Percentiles rank a stretch among this genome's conserved stretches.
phyloP scores from a whole-genome alignment of 2,888 invertebrate genomes.

The Heliconius erato region DNA sequence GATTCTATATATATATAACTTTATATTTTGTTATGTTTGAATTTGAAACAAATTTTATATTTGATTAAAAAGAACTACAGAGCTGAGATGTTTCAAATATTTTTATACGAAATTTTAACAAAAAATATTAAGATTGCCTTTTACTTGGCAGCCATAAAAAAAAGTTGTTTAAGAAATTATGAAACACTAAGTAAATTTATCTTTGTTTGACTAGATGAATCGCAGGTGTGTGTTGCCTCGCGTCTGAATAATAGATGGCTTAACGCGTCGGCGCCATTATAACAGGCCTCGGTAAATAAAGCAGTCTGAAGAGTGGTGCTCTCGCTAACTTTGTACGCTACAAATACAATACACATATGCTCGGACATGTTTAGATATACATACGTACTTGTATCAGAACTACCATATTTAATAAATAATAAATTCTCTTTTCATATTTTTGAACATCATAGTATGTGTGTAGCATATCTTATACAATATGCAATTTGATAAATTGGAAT shows the following conservation, averaged over 20 bases:
- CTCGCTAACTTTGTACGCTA: constrained; percentile 20
- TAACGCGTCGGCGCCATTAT: constrained; percentile 26
- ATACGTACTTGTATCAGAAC: background rate
- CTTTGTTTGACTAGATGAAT: constrained; percentile 25
- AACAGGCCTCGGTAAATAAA: constrained; percentile 34
- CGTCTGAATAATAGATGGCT: constrained; percentile 31
- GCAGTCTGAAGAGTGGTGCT: constrained; percentile 26
- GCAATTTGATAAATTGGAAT: background rate
- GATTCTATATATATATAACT: no score
- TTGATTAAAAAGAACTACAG: background rate
- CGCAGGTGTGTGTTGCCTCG: constrained; percentile 24
- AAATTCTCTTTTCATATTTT: background rate
- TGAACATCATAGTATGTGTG: background rate
- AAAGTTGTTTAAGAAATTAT: constrained; percentile 12
- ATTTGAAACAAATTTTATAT: background rate
- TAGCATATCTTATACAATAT: background rate
- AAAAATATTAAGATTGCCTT: background rate
- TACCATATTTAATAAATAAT: background rate
- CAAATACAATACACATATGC: constrained; percentile 13
- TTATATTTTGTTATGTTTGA: no score
- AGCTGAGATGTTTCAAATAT: background rate
- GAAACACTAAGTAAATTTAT: constrained; percentile 16
- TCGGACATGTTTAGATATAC: constrained; percentile 7
- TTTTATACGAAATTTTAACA: background rate
- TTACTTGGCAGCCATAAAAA: background rate